Conservation (phyloP, 1,140 invertebrate species). For the Metopolophium dirhodum region DNA sequence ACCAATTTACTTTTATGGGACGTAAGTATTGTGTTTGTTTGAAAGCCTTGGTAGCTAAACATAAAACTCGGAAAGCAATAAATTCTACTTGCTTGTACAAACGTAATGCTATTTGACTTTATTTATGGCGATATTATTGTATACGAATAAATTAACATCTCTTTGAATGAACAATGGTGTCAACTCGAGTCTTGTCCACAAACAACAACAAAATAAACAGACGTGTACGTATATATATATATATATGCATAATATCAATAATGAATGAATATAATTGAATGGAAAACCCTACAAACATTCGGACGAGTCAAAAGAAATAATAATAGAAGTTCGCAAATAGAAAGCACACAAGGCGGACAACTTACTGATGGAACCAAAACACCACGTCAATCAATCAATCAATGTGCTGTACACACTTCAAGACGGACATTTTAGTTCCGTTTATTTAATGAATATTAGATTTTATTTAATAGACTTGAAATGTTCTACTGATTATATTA, state of each 20-base stretch:
- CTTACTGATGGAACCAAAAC: neutral
- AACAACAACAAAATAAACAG: neutral
- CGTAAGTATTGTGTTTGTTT: slow-evolving; percentile 51
- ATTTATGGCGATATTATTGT: slow-evolving; percentile 52
- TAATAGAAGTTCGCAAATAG: slow-evolving; percentile 22
- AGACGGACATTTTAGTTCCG: neutral
- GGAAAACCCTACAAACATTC: neutral
- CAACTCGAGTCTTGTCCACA: slow-evolving; percentile 33
- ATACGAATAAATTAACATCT: slow-evolving; percentile 48
- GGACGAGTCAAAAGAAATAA: neutral
- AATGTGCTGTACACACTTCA: neutral
- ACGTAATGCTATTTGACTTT: slow-evolving; percentile 42
- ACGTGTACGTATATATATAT: neutral
- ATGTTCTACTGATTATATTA: neutral
- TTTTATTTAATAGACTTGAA: slow-evolving; percentile 34
- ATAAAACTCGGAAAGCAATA: slow-evolving; percentile 53
- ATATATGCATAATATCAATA: slow-evolving; percentile 12
- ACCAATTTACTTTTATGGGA: slow-evolving; percentile 56
- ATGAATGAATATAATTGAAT: slow-evolving; percentile 28
- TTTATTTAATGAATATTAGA: slow-evolving; percentile 47
- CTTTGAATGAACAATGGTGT: slow-evolving; percentile 48
- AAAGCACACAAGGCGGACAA: slow-evolving; percentile 2
- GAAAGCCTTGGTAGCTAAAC: slow-evolving; percentile 53
- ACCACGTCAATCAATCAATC: slow-evolving; percentile 40
- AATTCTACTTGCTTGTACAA: slow-evolving; percentile 29